Conservation (phyloP, 30 jellyfish, hydroid and myxozoan species). For the Cassiopea andromeda region DNA sequence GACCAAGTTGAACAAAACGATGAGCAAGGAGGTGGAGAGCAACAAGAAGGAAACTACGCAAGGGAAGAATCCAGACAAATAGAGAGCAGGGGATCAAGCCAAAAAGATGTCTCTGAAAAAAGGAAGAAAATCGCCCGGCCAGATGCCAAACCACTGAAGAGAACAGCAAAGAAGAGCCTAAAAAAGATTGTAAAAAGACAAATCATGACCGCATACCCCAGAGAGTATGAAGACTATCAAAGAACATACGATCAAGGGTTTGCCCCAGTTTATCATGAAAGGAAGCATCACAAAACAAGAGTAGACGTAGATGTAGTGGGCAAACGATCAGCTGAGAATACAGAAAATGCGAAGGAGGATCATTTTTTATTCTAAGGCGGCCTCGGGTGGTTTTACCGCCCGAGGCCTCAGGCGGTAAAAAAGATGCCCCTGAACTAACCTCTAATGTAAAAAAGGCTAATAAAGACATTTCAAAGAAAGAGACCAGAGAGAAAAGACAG, state of each 20-base stretch:
- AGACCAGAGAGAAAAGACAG: conserved; percentile 42
- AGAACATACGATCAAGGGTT: conserved; percentile 24
- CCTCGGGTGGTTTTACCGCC: conserved; percentile 96
- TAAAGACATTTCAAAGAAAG: background rate
- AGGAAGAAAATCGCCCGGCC: conserved; percentile 94
- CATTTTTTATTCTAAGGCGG: conserved; percentile 99
- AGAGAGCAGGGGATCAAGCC: conserved; percentile 32
- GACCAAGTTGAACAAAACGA: conserved; percentile 78
- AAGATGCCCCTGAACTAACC: conserved; percentile 58
- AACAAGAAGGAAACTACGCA: conserved; percentile 69
- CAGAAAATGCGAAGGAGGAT: conserved; percentile 12
- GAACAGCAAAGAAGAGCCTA: conserved; percentile 48
- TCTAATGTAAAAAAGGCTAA: conserved; percentile 6
- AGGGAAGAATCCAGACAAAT: conserved; percentile 29
- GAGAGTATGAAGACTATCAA: conserved; percentile 34
- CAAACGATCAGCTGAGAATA: conserved; percentile 83
- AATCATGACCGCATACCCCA: conserved; percentile 61
- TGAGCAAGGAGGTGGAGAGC: conserved; percentile 58
- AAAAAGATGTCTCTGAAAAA: conserved; percentile 73
- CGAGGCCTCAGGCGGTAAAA: conserved; percentile 92
- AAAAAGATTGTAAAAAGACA: conserved; percentile 58
- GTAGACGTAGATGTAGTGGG: conserved; percentile 98
- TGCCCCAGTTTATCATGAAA: conserved; percentile 59
- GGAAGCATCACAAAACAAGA: conserved; percentile 85
- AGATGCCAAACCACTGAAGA: conserved; percentile 35